Evolutionary conservation across 92 coral and sea anemone species (phyloP), one percentile per base, ranked within the genome.

Genomic region (Montipora capitata): DNA sequence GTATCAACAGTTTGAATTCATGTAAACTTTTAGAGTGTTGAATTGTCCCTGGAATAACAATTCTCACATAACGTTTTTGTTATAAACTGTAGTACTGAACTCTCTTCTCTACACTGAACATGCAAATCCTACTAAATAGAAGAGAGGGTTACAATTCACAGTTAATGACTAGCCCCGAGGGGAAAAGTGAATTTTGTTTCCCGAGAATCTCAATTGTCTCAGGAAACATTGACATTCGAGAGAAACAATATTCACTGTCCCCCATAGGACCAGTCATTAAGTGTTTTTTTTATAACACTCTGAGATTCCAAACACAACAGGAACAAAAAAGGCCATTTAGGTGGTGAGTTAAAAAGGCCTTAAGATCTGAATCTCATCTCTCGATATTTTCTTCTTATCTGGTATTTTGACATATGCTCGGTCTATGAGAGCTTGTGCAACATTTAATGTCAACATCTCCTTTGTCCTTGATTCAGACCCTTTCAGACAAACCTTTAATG

Each of bases 261-360:
- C 59, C 12, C 59, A 54, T 0, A 12, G 59, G 59, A 54, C 14
- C 59, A 54, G 59, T 54, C 59, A 54, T 54, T 8, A 54, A 54
- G 11, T 54, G 59, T 8, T 54, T 54, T 54, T 20, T 20, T 20
- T 20, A 20, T 20, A 20, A 20, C 27, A 20, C 27, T 20, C 27
- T 20, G 27, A 20, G 27, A 20, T 68, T 40, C 35, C 4, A 27
- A 20, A 65, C 39, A 20, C 12, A 68, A 68, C 43, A 68, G 41
- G 72, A 68, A 68, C 72, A 68, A n/a, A 39, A 68, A 68, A 54
- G 45, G 45, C 41, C 72, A 68, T 13, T 40, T 8, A 68, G 72
- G 72, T 68, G 40, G 72, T 68, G 45, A 68, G 41, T 76, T 27
- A 76, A 76, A 76, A 76, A 35, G 80, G 80, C 67, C 40, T 76